phyloP scores from a whole-genome alignment of 2,113 vertebrate species.

The Elachura formosa region DNA sequence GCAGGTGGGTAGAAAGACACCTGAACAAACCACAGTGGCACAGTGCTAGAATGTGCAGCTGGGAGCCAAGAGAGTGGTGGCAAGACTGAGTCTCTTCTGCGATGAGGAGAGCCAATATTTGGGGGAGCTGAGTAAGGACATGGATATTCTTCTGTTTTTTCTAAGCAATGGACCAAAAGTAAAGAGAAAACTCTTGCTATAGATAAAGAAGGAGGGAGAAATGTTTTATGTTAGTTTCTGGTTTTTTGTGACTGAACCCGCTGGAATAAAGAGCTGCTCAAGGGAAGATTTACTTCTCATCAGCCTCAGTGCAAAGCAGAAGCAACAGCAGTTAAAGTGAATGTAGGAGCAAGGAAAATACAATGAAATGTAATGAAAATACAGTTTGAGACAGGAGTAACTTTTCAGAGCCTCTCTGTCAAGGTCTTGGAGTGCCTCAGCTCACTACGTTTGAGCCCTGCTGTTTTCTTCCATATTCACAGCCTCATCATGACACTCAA shows the following conservation, averaged over 20 bases:
- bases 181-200: background rate
- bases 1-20: background rate
- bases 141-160: background rate
- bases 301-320: background rate
- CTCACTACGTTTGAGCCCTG: background rate
- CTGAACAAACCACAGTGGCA: background rate
- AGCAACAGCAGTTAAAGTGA: background rate
- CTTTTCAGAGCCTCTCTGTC: background rate
- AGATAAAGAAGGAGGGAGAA: background rate
- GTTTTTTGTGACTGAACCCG: background rate
- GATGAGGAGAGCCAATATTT: background rate
- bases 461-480: background rate
- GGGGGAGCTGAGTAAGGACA: background rate
- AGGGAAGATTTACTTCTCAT: background rate
- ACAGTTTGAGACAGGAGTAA: background rate
- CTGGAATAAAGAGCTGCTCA: background rate
- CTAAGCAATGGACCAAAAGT: background rate
- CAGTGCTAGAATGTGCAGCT: background rate
- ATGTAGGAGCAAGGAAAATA: background rate
- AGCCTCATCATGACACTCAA: background rate
- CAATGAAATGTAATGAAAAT: background rate
- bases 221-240: background rate
- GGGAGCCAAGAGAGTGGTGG: background rate
- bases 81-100: background rate
- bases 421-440: background rate